Evolutionary conservation across 2,888 invertebrate species (phyloP), one percentile per base, ranked within the genome.

Genomic region (Andrena hattorfiana): DNA sequence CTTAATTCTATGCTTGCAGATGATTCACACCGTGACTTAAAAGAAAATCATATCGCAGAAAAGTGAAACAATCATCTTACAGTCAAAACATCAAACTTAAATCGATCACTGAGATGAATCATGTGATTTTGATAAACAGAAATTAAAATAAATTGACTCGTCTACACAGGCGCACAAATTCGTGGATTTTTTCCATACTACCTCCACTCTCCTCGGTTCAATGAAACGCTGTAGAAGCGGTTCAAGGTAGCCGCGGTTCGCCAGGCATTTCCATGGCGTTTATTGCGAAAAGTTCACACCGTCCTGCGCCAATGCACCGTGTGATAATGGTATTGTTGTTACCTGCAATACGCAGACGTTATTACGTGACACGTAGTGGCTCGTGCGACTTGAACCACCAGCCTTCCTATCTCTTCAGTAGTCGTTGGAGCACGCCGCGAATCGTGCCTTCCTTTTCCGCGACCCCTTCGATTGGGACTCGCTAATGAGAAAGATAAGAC

Each of bases 241-340:
- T 87, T 88, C 86, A 87, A 87, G 86, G 86, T 71, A 35, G 62
- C 20, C 35, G 63, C 66, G 20, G 75, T 74, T 82, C 82, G 74
- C 56, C 60, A 62, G 68, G 54, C 67, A 69, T 81, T 67, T 81
- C 81, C 80, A 79, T 72, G 75, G 73, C 68, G 75, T 67, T 84
- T 68, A 63, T 87, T 68, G 86, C 89, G 88, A 83, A 86, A 86
- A 86, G 42, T 89, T 85, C 85, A 77, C 84, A 84, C 83, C 85
- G 84, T 88, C 88, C 90, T 89, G 92, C 93, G 92, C 91, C 89
- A 89, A 86, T 91, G 90, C 88, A 81, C 76, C 67, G 80, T 89
- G 89, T 88, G 92, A 92, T 92, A 92, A 92, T 91, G 84, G 90
- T 86, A 92, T 93, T 92, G 91, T 92, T 91, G 89, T 88, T 85